Base-by-base conservation (phyloP, 2,113 vertebrate species). In the Platichthys stellatus region DNA sequence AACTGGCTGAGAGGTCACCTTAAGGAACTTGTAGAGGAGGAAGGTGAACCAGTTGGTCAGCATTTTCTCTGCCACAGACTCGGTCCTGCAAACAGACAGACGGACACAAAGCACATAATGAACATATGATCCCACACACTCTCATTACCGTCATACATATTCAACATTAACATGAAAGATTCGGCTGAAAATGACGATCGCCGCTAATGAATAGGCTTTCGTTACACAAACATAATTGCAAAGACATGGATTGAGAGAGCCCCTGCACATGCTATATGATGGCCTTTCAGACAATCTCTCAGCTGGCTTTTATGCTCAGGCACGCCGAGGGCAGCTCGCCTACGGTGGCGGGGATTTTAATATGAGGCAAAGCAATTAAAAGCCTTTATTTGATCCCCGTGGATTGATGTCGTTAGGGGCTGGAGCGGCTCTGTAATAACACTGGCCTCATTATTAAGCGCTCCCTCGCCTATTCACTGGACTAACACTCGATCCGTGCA, bases 281-380 rank as follows among this genome's bases (percentile, higher is more conserved):
- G 88, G 81, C 86, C 86, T 90, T 86, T 87, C 82, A 83, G 69
- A 72, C 81, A 77, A 87, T 90, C 76, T 86, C 83, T 77, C 20
- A 7, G 61, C 69, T 72, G 74, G 74, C 83, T 85, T 91, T 90
- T 92, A 84, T 88, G 89, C 80, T 87, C 90, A 88, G 92, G 84
- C 90, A 82, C 59, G 78, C 78, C 77, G 73, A 84, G 79, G 91
- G 85, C 87, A 87, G 80, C 83, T 85, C 60, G 62, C 82, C 82
- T 85, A 72, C 54, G 35, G 78, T 57, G 68, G 83, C 69, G 43
- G 79, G 78, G 89, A 89, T 88, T 89, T 91, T 91, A 91, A 93
- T 88, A 89, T 73, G 83, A 90, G 86, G 89, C 90, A 84, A 90
- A 86, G 86, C 93, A 95, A 94, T 95, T 94, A 93, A 94, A 92